Conservation (phyloP, 2,888 invertebrate genomes). For the Cepaea hortensis region DNA sequence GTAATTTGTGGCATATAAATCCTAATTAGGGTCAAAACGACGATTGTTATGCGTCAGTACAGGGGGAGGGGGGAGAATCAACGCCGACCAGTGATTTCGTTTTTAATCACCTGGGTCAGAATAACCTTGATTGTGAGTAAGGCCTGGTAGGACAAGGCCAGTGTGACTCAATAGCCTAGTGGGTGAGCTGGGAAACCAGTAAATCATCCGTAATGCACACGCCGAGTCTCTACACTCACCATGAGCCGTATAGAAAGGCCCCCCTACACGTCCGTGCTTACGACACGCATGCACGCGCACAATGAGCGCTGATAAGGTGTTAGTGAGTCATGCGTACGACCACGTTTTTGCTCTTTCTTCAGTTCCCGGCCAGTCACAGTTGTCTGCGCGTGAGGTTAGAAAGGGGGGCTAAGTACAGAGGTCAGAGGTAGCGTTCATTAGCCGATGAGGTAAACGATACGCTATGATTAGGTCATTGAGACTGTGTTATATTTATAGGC, state of each 20-base stretch:
- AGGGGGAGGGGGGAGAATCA: not conserved
- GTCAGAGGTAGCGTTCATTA: not conserved
- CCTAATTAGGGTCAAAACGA: not conserved
- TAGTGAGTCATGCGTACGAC: conserved; percentile 25
- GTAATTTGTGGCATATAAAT: too few species aligned
- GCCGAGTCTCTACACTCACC: not conserved
- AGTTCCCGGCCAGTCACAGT: not conserved
- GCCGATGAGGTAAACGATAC: not conserved
- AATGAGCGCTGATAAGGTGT: conserved; percentile 23
- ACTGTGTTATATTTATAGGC: too few species aligned
- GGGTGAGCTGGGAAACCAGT: not conserved
- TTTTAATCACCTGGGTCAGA: conserved; percentile 24
- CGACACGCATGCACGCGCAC: conserved; percentile 33
- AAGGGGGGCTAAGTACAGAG: conserved; percentile 11
- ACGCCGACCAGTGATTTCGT: not conserved
- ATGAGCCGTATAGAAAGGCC: not conserved
- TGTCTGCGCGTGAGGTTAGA: not conserved
- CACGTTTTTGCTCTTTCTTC: not conserved
- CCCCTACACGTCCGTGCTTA: not conserved
- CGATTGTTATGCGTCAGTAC: not conserved
- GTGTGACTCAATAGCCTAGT: conserved; percentile 13
- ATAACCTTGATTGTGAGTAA: conserved; percentile 34
- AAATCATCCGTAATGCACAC: conserved; percentile 17
- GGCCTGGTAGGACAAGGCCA: conserved; percentile 4
- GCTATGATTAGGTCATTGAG: too few species aligned